A percentile compares a stretch with the other conserved stretches of the same genome.
phyloP scores from a whole-genome alignment of 2,888 invertebrate species.

The Chirona hameri region DNA sequence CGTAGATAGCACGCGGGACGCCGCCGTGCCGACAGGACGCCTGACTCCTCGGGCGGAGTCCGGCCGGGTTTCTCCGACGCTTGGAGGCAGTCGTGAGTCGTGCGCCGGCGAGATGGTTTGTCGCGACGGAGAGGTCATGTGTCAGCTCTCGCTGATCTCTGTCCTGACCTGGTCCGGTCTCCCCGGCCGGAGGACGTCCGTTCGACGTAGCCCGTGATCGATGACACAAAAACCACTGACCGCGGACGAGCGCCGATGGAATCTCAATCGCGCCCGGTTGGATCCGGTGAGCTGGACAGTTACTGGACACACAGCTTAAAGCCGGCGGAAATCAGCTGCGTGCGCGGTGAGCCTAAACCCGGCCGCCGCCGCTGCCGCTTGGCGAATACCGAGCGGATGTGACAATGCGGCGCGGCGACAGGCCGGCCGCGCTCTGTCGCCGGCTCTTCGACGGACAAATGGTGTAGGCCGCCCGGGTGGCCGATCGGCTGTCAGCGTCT shows the following conservation, averaged over 20 bases:
- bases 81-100: too few relatives aligned
- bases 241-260: background rate
- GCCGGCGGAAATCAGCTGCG: background rate
- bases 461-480: too few relatives aligned
- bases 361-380: background rate
- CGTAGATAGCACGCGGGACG: background rate
- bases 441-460: background rate
- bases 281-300: background rate
- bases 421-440: background rate
- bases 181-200: background rate
- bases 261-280: background rate
- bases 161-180: background rate
- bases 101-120: too few relatives aligned
- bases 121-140: too few relatives aligned
- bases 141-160: too few relatives aligned
- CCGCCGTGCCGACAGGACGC: too few relatives aligned
- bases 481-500: too few relatives aligned
- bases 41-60: too few relatives aligned
- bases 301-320: background rate
- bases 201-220: background rate
- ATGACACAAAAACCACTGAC: conserved; percentile 1
- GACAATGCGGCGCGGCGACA: background rate
- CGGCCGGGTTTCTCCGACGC: too few relatives aligned
- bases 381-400: background rate
- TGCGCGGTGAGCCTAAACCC: background rate